These are phyloP conservation scores for Scaptomyza hsui DNA, from an alignment of 1,140 invertebrate species.

Conservation along the genomic window DNA sequence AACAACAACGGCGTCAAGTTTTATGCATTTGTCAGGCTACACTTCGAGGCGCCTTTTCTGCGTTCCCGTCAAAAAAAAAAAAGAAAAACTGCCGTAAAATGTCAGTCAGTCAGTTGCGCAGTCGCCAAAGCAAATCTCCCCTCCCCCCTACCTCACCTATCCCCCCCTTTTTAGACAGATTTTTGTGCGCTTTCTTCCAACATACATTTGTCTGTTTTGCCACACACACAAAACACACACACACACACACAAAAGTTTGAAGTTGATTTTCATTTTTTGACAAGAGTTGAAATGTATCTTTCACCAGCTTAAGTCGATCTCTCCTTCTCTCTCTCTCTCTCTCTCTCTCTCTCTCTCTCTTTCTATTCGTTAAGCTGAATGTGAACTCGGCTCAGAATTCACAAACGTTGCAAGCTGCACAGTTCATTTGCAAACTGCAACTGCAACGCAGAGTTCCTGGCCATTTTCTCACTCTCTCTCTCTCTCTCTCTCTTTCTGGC, in stretches of 20 bases:
- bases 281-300: slow-evolving; percentile 82
- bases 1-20: slow-evolving; percentile 42
- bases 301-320: slow-evolving; percentile 53
- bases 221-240: slow-evolving; percentile 42
- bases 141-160: neutral
- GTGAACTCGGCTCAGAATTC: slow-evolving; percentile 42
- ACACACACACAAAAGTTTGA: slow-evolving; percentile 53
- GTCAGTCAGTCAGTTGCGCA: slow-evolving; percentile 70
- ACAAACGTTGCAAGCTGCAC: slow-evolving; percentile 16
- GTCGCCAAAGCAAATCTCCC: slow-evolving; percentile 1
- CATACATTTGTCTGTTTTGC: slow-evolving; percentile 75
- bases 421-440: slow-evolving; percentile 38
- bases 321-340: slow-evolving; percentile 2
- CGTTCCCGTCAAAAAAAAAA: slow-evolving; percentile 55
- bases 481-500: neutral
- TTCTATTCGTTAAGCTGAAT: slow-evolving; percentile 11
- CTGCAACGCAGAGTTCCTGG: slow-evolving; percentile 28
- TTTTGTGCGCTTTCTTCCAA: slow-evolving; percentile 69
- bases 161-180: slow-evolving; percentile 2
- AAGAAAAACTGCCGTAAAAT: slow-evolving; percentile 62
- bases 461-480: slow-evolving; percentile 8
- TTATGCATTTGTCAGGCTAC: slow-evolving; percentile 81
- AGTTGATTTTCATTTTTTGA: slow-evolving; percentile 70
- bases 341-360: slow-evolving; percentile 6
- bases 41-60: slow-evolving; percentile 53